These are phyloP conservation scores for Bursaphelenchus mucronatus DNA, from an alignment of 1,140 invertebrate genomes.

Conservation along the genomic window DNA sequence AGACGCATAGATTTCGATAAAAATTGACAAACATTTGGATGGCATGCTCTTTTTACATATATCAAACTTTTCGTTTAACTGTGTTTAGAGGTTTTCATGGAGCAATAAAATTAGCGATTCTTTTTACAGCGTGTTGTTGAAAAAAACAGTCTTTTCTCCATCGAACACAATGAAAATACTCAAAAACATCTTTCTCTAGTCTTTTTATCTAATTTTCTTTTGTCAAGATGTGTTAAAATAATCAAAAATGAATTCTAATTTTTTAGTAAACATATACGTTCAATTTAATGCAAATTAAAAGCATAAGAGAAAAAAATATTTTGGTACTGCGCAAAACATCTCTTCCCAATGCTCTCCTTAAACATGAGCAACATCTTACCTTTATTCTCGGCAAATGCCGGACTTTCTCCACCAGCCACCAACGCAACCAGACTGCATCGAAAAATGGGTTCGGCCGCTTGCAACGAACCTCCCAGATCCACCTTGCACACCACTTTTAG, in stretches of 20 bases:
- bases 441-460: constrained; percentile 94
- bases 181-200: no score
- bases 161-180: no score
- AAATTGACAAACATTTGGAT: background rate
- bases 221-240: background rate
- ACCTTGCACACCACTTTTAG: constrained; percentile 71
- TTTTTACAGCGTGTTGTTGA: background rate
- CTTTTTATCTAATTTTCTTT: background rate
- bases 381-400: constrained; percentile 86
- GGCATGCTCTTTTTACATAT: no score
- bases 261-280: background rate
- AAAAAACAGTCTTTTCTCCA: background rate
- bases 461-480: constrained; percentile 72
- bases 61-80: background rate
- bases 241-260: background rate
- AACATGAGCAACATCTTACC: constrained; percentile 64
- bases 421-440: constrained; percentile 92
- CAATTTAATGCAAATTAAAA: no score
- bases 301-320: no score
- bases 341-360: background rate
- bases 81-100: background rate
- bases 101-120: background rate
- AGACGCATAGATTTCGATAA: no score
- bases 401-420: constrained; percentile 83
- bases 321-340: no score